Evolutionary conservation across 37 sponge, comb jelly and placozoan species (phyloP).

Genomic region (Aphrocallistes beatrix): DNA sequence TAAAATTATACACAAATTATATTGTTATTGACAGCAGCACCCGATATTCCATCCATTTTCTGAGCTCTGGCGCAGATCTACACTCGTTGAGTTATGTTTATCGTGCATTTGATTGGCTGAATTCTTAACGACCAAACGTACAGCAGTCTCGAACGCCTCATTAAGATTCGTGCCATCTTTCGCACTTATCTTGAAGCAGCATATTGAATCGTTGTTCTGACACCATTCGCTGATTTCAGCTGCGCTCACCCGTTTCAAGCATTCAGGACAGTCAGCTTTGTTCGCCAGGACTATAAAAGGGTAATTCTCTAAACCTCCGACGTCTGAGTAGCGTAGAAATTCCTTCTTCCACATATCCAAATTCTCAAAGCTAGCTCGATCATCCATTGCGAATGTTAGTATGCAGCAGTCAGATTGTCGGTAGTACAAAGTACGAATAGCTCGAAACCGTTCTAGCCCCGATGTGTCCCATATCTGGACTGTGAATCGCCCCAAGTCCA

Average conservation of each 20-base stretch:
- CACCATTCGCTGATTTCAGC: conserved; percentile 24
- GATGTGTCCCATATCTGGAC: conserved; percentile 98
- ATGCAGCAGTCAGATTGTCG: conserved; percentile 88
- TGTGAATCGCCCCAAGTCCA: conserved; percentile 66
- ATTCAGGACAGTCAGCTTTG: conserved; percentile 56
- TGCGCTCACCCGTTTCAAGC: not conserved
- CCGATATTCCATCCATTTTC: not conserved
- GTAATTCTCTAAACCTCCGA: conserved; percentile 70
- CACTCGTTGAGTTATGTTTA: not conserved
- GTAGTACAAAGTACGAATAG: conserved; percentile 90
- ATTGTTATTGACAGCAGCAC: no score
- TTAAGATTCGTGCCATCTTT: not conserved
- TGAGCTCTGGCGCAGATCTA: not conserved
- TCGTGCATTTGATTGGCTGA: not conserved
- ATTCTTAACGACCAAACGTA: not conserved
- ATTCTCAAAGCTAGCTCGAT: conserved; percentile 76
- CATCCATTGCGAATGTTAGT: conserved; percentile 74
- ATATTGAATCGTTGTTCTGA: not conserved
- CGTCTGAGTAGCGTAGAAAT: conserved; percentile 89
- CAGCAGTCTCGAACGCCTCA: conserved; percentile 2
- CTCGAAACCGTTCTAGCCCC: conserved; percentile 93
- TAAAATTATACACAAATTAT: no score
- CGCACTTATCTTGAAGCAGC: conserved; percentile 25
- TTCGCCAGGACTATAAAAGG: conserved; percentile 93
- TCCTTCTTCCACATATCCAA: conserved; percentile 90